These are phyloP conservation scores for Siniperca knerii DNA, from an alignment of 2,113 vertebrate genomes.

Conservation along the genomic window DNA sequence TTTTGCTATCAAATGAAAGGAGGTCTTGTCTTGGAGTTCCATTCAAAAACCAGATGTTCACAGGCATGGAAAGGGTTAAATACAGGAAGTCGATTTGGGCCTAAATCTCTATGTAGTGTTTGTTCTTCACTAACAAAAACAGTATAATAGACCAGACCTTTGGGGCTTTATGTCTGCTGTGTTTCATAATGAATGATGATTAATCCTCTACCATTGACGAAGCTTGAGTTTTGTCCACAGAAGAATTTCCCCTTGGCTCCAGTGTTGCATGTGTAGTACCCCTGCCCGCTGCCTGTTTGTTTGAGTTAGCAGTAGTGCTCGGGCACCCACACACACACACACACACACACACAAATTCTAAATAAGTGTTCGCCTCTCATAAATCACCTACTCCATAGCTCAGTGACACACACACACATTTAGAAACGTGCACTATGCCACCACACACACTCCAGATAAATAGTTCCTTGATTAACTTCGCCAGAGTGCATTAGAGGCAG, in stretches of 20 bases:
- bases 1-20: constrained; percentile 34
- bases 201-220: constrained; percentile 53
- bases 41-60: constrained; percentile 54
- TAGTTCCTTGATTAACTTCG: constrained; percentile 75
- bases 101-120: constrained; percentile 55
- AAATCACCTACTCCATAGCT: constrained; percentile 71
- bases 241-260: constrained; percentile 58
- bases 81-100: constrained; percentile 59
- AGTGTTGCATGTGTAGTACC: constrained; percentile 45
- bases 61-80: constrained; percentile 44
- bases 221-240: constrained; percentile 44
- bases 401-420: constrained; percentile 50
- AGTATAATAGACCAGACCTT: constrained; percentile 48
- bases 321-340: constrained; percentile 33
- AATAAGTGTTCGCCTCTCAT: constrained; percentile 74
- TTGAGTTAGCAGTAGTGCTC: constrained; percentile 66
- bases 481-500: constrained; percentile 55
- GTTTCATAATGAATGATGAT: constrained; percentile 63
- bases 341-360: constrained; percentile 51
- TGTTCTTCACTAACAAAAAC: constrained; percentile 64
- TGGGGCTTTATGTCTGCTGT: constrained; percentile 47
- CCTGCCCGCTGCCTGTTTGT: constrained; percentile 61
- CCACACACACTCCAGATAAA: constrained; percentile 66
- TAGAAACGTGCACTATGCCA: constrained; percentile 38
- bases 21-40: constrained; percentile 19